These are phyloP conservation scores for Globia sparganii DNA, from an alignment of 2,888 invertebrate species.

Conservation along the genomic window DNA sequence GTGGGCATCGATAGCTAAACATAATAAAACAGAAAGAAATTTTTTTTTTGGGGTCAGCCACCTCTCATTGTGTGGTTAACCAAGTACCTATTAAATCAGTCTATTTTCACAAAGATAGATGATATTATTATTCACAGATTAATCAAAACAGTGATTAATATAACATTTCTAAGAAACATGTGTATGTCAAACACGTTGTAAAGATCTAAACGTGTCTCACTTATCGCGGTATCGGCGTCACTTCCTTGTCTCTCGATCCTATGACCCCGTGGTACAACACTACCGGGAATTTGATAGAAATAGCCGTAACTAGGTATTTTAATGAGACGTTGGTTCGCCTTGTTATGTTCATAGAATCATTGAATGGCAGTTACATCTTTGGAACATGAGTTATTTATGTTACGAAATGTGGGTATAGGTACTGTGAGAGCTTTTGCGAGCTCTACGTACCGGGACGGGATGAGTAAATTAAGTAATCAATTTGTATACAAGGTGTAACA, in stretches of 20 bases:
- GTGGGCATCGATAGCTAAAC: no score
- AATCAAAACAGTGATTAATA: slow-evolving; percentile 18
- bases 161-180: neutral
- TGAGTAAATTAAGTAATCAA: neutral
- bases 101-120: no score
- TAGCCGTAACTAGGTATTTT: slow-evolving; percentile 39
- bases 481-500: no score
- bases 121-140: no score
- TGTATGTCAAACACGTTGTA: neutral
- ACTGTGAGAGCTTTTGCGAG: no score
- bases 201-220: slow-evolving; percentile 15
- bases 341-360: neutral
- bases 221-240: slow-evolving; percentile 32
- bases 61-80: no score
- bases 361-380: neutral
- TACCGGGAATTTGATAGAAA: slow-evolving; percentile 45
- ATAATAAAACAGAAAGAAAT: no score
- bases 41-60: no score
- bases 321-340: slow-evolving; percentile 28
- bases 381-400: neutral
- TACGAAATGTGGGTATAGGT: neutral
- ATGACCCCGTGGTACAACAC: slow-evolving; percentile 47
- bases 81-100: no score
- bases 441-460: no score
- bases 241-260: slow-evolving; percentile 49